Conservation (phyloP, 92 coral and sea anemone genomes). For the Umimayanthus chanpuru region DNA sequence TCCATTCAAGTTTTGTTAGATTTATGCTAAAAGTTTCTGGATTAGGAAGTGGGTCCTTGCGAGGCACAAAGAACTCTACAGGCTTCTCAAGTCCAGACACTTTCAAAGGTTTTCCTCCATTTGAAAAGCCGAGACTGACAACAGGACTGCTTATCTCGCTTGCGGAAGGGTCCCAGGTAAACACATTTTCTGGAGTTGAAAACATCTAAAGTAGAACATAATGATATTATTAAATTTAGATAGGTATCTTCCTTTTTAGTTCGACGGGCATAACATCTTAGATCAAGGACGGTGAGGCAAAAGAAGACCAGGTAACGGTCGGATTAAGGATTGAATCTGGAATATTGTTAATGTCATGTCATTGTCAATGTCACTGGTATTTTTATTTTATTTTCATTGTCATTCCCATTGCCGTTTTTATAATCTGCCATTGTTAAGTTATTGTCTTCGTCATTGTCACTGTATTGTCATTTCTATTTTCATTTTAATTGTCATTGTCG, state of each 20-base stretch:
- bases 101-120: constrained; percentile 50
- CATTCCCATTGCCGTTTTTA: too few species aligned
- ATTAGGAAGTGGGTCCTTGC: constrained; percentile 50
- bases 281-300: too few species aligned
- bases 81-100: constrained; percentile 54
- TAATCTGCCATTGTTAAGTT: too few species aligned
- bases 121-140: constrained; percentile 63
- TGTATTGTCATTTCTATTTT: too few species aligned
- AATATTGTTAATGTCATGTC: too few species aligned
- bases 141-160: constrained; percentile 59
- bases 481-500: too few species aligned
- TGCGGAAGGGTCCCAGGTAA: constrained; percentile 60
- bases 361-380: too few species aligned
- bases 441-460: too few species aligned
- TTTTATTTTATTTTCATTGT: too few species aligned
- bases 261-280: too few species aligned
- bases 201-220: constrained; percentile 47
- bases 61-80: constrained; percentile 59
- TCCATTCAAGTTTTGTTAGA: constrained; percentile 42
- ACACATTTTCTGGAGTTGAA: constrained; percentile 56
- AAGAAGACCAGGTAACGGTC: too few species aligned
- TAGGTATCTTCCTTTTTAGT: not conserved
- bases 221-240: not conserved
- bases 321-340: too few species aligned
- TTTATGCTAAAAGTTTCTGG: constrained; percentile 39